Conservation (phyloP, 2,113 vertebrate genomes). For the Proterorhinus semilunaris region DNA sequence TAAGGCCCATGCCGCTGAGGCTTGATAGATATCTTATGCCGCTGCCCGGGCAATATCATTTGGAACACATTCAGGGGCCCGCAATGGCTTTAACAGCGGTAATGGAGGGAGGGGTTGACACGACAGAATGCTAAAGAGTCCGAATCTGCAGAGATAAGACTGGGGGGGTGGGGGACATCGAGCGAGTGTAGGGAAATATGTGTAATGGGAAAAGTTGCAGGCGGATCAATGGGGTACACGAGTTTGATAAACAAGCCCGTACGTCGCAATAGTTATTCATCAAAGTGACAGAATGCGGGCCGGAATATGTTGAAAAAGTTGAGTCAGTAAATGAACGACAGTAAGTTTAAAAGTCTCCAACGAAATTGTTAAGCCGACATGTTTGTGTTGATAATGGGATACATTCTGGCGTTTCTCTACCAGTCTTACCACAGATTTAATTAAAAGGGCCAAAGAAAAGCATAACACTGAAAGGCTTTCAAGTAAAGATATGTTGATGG, state of each 20-base stretch:
- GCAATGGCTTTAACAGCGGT: slow-evolving; percentile 42
- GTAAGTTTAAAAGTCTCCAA: no score
- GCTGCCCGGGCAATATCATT: slow-evolving; percentile 70
- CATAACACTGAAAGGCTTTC: no score
- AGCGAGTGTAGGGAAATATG: background rate
- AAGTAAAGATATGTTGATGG: no score
- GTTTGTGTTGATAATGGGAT: no score
- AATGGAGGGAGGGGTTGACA: slow-evolving; percentile 15
- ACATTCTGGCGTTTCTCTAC: no score
- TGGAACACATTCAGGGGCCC: slow-evolving; percentile 68
- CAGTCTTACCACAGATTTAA: no score
- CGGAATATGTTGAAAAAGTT: no score
- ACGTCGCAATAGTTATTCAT: no score
- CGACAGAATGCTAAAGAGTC: background rate
- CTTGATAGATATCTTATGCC: slow-evolving; percentile 69
- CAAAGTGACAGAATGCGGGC: no score
- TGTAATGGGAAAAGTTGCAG: background rate
- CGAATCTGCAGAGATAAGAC: background rate
- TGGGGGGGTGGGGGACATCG: slow-evolving; percentile 7
- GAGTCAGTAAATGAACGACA: no score
- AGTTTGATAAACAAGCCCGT: background rate
- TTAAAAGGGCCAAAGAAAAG: no score
- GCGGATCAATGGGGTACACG: background rate
- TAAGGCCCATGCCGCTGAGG: slow-evolving; percentile 46
- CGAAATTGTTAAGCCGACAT: no score